Conservation (phyloP, 2,113 vertebrate species). For the Acrocephalus arundinaceus region DNA sequence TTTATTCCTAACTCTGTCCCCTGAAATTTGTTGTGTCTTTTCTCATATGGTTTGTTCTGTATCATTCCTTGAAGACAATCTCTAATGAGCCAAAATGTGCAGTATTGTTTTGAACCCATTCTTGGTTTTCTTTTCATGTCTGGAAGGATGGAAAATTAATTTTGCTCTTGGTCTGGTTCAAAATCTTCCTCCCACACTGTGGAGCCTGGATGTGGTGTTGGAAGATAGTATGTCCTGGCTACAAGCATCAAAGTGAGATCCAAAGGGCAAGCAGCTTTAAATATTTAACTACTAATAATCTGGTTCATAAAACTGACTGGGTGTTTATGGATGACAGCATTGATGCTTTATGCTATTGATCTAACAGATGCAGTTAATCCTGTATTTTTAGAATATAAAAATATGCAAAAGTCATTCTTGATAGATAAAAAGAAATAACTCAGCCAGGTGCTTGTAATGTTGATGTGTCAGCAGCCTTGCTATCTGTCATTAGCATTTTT, state of each 20-base stretch:
- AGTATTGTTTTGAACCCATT: neutral
- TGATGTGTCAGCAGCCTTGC: conserved; percentile 19
- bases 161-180: conserved; percentile 5
- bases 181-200: conserved; percentile 36
- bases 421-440: conserved; percentile 18
- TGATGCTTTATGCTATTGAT: conserved; percentile 13
- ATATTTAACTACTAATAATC: conserved; percentile 50
- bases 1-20: neutral
- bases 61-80: neutral
- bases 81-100: neutral
- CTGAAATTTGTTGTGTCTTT: neutral
- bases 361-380: conserved; percentile 16
- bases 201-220: conserved; percentile 15
- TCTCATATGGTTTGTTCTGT: neutral
- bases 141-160: conserved; percentile 18
- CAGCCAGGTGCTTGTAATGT: conserved; percentile 2
- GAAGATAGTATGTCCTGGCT: conserved; percentile 12
- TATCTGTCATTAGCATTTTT: neutral
- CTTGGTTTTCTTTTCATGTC: neutral
- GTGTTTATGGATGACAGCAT: neutral
- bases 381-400: conserved; percentile 29
- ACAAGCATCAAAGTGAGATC: conserved; percentile 10
- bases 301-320: conserved; percentile 1
- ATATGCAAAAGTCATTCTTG: neutral
- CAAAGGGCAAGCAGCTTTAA: conserved; percentile 47